These are phyloP conservation scores for Saxidomus purpurata DNA, from an alignment of 1,140 invertebrate species.

Conservation along the genomic window DNA sequence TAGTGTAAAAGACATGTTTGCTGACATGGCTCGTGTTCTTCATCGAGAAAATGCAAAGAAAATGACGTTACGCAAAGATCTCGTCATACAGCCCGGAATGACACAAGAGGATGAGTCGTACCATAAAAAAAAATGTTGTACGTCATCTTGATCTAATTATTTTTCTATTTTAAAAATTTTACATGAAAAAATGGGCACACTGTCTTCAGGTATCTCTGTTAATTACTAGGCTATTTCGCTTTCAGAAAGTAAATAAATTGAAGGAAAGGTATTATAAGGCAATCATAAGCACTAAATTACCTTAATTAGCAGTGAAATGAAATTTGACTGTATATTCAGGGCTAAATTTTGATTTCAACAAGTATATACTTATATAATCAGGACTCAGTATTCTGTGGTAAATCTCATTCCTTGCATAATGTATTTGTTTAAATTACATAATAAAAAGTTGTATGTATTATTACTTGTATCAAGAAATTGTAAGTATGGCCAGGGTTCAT, in stretches of 20 bases:
- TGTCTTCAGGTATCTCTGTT: background rate
- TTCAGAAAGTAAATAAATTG: background rate
- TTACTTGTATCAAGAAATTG: too few relatives aligned
- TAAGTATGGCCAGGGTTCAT: too few relatives aligned
- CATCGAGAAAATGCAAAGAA: slow-evolving; percentile 77
- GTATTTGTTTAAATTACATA: too few relatives aligned
- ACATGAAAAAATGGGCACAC: background rate
- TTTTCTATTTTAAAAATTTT: background rate
- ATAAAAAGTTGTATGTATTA: too few relatives aligned
- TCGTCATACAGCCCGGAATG: slow-evolving; percentile 79
- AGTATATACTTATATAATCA: too few relatives aligned
- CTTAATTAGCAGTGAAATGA: too few relatives aligned
- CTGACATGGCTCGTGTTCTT: slow-evolving; percentile 91
- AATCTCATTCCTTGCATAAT: too few relatives aligned
- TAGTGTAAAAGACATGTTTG: slow-evolving; percentile 96
- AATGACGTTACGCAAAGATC: slow-evolving; percentile 81
- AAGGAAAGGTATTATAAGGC: background rate
- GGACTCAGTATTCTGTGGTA: too few relatives aligned
- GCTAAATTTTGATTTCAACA: too few relatives aligned
- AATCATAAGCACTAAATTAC: background rate
- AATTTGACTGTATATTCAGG: too few relatives aligned
- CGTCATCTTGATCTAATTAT: slow-evolving; percentile 56
- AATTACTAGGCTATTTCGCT: background rate
- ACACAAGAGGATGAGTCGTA: slow-evolving; percentile 73
- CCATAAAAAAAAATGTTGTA: slow-evolving; percentile 76